Percentiles rank a stretch among this genome's conserved stretches.
phyloP scores from a whole-genome alignment of 2,888 invertebrate genomes.

The Chymomyza procnemis region DNA sequence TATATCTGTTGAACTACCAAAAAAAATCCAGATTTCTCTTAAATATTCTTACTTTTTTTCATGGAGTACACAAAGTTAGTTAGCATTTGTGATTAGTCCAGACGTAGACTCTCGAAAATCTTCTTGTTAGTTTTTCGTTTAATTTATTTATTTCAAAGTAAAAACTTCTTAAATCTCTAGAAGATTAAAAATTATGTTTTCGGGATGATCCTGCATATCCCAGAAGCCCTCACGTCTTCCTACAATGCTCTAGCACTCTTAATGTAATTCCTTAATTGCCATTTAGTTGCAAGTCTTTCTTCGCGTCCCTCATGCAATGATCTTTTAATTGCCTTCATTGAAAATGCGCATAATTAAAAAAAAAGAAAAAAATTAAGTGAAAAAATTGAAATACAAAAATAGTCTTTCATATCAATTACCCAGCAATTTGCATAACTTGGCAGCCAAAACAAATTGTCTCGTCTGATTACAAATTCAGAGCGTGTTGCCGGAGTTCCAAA shows the following conservation, averaged over 20 bases:
- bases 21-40: no score
- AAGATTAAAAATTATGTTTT: no score
- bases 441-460: constrained; percentile 1
- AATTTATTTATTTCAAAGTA: no score
- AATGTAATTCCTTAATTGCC: not conserved
- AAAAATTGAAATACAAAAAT: not conserved
- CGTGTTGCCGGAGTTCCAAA: not conserved
- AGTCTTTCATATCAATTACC: constrained; percentile 17
- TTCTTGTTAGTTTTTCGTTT: no score
- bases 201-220: no score
- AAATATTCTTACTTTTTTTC: no score
- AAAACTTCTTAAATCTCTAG: no score
- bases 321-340: not conserved
- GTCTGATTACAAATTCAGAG: constrained; percentile 16
- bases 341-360: constrained; percentile 3
- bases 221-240: no score
- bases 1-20: no score
- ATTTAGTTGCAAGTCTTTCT: not conserved
- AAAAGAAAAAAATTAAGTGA: not conserved
- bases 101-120: no score
- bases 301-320: not conserved
- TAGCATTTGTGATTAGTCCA: no score
- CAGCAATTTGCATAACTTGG: constrained; percentile 20
- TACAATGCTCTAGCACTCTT: not conserved
- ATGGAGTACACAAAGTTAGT: no score